Percentiles rank a stretch among this genome's conserved stretches.
Evolutionary conservation across 2,888 invertebrate species (phyloP).

Genomic region (Ditylenchus weischeri): DNA sequence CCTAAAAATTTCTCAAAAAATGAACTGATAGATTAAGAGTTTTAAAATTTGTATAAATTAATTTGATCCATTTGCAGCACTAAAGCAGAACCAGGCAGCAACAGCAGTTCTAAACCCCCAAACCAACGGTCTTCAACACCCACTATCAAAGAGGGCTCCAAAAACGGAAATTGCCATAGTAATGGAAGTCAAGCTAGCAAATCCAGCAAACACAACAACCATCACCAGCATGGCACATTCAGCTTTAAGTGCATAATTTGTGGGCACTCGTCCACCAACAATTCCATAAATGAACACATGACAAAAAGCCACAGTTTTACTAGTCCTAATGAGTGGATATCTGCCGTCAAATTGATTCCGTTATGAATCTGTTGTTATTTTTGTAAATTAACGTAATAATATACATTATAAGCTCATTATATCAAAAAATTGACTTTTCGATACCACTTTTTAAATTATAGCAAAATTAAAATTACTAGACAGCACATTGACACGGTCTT

Average conservation of each 20-base stretch:
- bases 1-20: too few species aligned
- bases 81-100: too few species aligned
- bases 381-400: not conserved
- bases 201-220: too few species aligned
- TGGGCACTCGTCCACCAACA: conserved; percentile 20
- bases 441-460: too few species aligned
- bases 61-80: too few species aligned
- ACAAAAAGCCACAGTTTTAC: conserved; percentile 21
- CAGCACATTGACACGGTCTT: too few species aligned
- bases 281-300: conserved; percentile 29
- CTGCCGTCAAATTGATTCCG: conserved; percentile 28
- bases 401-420: too few species aligned
- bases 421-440: too few species aligned
- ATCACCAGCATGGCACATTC: conserved; percentile 25
- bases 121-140: not conserved
- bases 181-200: conserved; percentile 19
- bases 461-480: too few species aligned
- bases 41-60: too few species aligned
- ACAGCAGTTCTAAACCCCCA: not conserved
- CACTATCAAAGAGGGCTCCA: not conserved
- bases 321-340: conserved; percentile 28
- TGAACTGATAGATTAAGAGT: too few species aligned
- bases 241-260: conserved; percentile 28
- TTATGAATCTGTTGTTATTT: conserved; percentile 14
- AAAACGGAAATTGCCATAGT: not conserved